A percentile compares a stretch with the other conserved stretches of the same genome.
Conservation (phyloP, 1,140 invertebrate species). For the Cheumatopsyche charites region DNA sequence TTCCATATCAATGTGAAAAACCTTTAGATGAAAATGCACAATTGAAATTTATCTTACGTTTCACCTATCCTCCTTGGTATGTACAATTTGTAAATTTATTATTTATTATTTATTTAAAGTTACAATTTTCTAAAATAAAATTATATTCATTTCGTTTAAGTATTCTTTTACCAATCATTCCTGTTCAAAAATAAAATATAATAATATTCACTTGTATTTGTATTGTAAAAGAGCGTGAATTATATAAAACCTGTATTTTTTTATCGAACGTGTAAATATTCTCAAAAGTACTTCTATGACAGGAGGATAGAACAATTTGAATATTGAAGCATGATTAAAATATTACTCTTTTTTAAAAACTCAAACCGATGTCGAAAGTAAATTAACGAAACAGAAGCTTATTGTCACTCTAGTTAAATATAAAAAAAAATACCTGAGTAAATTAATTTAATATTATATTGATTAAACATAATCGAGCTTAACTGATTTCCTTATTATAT, state of each 20-base stretch:
- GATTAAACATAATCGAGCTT: conserved; percentile 25
- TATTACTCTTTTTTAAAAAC: no score
- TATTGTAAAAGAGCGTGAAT: no score
- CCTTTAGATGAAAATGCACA: background rate
- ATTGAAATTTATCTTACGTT: background rate
- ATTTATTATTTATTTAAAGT: conserved; percentile 10
- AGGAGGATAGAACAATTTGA: conserved; percentile 2
- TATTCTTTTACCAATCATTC: conserved; percentile 16
- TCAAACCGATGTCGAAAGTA: background rate
- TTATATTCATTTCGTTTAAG: background rate
- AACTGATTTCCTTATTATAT: conserved; percentile 17
- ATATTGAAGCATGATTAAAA: no score
- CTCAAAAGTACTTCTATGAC: no score
- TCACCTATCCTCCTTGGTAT: conserved; percentile 16
- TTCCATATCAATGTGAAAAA: no score
- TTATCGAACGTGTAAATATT: no score
- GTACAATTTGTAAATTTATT: conserved; percentile 15
- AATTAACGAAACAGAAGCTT: background rate
- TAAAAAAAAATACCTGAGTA: conserved; percentile 14
- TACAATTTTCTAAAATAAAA: background rate
- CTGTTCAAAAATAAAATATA: conserved; percentile 9
- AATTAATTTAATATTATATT: conserved; percentile 22
- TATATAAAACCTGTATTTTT: no score
- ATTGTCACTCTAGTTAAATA: conserved; percentile 11
- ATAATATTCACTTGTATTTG: no score